These are phyloP conservation scores for Calidris pygmaea DNA, from an alignment of 2,113 vertebrate species.

Conservation along the genomic window DNA sequence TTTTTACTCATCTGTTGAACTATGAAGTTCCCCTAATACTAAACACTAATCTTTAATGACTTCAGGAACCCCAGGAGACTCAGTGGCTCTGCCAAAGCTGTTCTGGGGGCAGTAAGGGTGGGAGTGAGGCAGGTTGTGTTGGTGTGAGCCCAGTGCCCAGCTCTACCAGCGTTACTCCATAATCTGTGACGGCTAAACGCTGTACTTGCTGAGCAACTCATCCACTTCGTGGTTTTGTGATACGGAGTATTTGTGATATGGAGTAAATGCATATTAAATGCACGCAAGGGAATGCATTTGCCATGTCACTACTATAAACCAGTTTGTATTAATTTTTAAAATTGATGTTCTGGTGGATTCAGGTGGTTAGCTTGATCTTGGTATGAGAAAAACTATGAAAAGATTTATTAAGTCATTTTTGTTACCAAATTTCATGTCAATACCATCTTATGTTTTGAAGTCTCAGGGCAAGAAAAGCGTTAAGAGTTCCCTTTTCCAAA, in stretches of 20 bases:
- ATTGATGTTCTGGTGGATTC: background rate
- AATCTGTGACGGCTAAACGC: background rate
- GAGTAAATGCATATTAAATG: background rate
- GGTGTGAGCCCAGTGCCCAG: background rate
- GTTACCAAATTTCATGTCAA: background rate
- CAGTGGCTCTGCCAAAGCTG: background rate
- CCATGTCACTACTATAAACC: background rate
- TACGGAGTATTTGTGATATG: too few relatives aligned
- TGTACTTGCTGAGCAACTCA: background rate
- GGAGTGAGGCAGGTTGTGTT: background rate
- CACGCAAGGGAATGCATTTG: background rate
- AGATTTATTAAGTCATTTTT: background rate
- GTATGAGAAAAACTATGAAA: background rate
- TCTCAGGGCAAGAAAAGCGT: background rate
- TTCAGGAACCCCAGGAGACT: background rate
- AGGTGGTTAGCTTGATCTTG: background rate
- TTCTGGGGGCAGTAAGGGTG: background rate
- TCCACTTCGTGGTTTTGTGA: background rate
- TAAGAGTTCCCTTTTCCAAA: background rate
- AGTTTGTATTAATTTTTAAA: background rate
- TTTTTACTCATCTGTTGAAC: background rate
- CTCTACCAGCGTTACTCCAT: rapidly evolving
- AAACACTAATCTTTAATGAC: background rate
- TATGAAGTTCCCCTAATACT: background rate
- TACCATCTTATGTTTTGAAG: background rate